phyloP scores from a whole-genome alignment of 2,113 vertebrate genomes.

The Eleginops maclovinus region DNA sequence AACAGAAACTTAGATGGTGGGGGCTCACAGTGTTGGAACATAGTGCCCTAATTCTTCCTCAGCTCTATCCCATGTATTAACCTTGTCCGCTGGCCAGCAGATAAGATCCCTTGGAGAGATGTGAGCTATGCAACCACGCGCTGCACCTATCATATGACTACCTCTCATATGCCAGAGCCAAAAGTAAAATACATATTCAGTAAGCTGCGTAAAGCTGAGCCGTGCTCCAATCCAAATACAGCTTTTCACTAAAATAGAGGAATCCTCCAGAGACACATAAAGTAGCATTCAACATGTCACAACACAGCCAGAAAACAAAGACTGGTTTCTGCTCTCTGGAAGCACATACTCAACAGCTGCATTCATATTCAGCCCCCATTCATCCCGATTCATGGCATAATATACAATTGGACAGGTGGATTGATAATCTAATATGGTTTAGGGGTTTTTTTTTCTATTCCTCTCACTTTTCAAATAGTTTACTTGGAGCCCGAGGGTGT shows the following conservation, averaged over 20 bases:
- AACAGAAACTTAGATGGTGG: conserved; percentile 61
- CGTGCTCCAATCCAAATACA: conserved; percentile 15
- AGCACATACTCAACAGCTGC: conserved; percentile 53
- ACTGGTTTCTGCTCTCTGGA: conserved; percentile 38
- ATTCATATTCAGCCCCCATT: conserved; percentile 61
- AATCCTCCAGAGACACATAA: conserved; percentile 33
- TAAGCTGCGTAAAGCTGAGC: conserved; percentile 3
- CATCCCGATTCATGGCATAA: conserved; percentile 53
- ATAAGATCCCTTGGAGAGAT: conserved; percentile 57
- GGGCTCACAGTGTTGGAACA: conserved; percentile 50
- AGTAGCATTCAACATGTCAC: conserved; percentile 57
- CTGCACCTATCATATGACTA: conserved; percentile 55
- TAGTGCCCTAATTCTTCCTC: conserved; percentile 40
- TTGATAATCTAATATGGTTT: conserved; percentile 78
- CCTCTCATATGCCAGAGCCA: conserved; percentile 15
- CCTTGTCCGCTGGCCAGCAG: conserved; percentile 35
- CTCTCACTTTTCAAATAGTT: conserved; percentile 79
- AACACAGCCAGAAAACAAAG: conserved; percentile 55
- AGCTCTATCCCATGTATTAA: conserved; percentile 40
- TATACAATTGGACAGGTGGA: conserved; percentile 74
- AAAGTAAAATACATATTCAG: conserved; percentile 45
- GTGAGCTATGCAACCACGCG: conserved; percentile 30
- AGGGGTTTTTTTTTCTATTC: conserved; percentile 54
- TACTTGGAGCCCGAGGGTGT: conserved; percentile 74
- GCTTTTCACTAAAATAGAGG: conserved; percentile 20